Base-by-base conservation (phyloP, 2,113 vertebrate genomes). In the Bagarius yarrelli region DNA sequence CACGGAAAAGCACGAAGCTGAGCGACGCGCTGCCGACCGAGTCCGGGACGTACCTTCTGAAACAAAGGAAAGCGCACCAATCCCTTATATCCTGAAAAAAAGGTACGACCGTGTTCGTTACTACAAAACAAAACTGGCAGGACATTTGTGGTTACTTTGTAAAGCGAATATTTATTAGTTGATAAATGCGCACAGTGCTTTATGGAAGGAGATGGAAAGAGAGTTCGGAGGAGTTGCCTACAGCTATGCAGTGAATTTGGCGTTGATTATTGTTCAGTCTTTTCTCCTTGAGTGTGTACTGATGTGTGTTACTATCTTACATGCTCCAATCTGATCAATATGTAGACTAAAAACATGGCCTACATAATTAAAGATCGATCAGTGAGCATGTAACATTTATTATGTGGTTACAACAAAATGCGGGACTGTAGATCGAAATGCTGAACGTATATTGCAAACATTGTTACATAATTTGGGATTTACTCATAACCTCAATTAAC, bases 51-150 rank as follows among this genome's bases (percentile, higher is more conserved):
- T 87, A 88, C 80, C 85, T 47, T 73, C 87, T 57, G 75, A 89
- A 81, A 91, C 90, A 92, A 92, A 92, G 88, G 88, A 85, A 78
- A 87, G 84, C 44, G 76, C 44, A 44, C 67, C 56, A 83, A 86
- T 83, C 83, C 80, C 87, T 90, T 84, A 11, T 82, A 87, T 90
- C 89, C 89, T 61, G 84, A 81, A 81, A 85, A 92, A 83, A 87
- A 92, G 92, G 91, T 92, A 88, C 16, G 91, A 70, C 25, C 34
- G 70, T 73, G 16, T 25, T 76, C 16, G 1, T 6, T 23, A 8
- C 6, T 34, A 73, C 32, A 1, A 53, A 32, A 13, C 27, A 21
- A 55, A 55, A 2, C 27, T 23, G 27, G 1, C 12, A 2, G 0
- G 70, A 32, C 30, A 15, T 30, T 21, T 27, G n/a, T 16, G 8